These are phyloP conservation scores for Uria aalge DNA, from an alignment of 2,113 vertebrate species.

Conservation along the genomic window DNA sequence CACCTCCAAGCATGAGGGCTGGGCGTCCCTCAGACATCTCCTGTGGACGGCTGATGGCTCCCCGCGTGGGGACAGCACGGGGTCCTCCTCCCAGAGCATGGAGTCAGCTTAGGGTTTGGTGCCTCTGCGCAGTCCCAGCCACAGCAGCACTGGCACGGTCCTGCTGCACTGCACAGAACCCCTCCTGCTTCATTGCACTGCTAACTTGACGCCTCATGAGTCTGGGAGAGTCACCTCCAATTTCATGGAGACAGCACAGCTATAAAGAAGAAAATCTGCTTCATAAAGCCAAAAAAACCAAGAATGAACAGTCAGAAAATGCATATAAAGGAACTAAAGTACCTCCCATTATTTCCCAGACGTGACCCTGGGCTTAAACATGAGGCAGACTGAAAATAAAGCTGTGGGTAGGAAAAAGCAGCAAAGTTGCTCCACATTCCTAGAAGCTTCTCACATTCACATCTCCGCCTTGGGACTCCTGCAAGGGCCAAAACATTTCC, in stretches of 20 bases:
- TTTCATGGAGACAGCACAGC: fast-evolving
- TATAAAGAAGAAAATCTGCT: background rate
- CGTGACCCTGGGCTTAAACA: background rate
- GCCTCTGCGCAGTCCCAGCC: background rate
- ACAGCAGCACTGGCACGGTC: background rate
- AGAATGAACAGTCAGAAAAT: background rate
- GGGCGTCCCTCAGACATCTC: fast-evolving
- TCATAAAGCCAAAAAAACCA: background rate
- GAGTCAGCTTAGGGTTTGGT: background rate
- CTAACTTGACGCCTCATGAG: background rate
- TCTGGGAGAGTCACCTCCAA: background rate
- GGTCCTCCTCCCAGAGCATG: fast-evolving
- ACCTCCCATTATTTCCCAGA: background rate
- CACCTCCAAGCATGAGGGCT: background rate
- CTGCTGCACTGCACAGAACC: fast-evolving
- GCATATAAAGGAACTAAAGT: background rate
- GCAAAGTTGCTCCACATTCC: background rate
- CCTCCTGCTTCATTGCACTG: fast-evolving
- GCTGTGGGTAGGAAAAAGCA: background rate
- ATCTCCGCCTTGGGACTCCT: background rate
- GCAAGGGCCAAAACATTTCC: background rate
- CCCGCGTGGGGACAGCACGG: background rate
- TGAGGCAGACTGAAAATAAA: slow-evolving; percentile 5
- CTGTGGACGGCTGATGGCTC: fast-evolving
- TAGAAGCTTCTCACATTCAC: slow-evolving; percentile 8